Percentiles rank a stretch among this genome's conserved stretches.
These are phyloP conservation scores for Crocodylus rhombifer DNA, from an alignment of 2,797 vertebrate species.

Conservation along the genomic window DNA sequence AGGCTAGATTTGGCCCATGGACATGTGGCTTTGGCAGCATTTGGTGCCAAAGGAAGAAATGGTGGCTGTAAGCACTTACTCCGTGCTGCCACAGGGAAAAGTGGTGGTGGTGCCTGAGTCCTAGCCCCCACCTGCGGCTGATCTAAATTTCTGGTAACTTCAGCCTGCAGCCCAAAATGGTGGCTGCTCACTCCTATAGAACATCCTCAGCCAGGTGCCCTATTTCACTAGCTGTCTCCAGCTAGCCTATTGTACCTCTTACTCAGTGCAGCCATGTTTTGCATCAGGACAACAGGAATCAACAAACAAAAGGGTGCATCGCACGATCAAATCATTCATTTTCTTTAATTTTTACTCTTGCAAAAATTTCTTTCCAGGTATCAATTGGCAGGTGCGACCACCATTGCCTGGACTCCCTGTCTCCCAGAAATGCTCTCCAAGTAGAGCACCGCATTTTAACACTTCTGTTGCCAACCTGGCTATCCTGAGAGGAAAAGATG, in stretches of 20 bases:
- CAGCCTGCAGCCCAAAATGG: too few relatives aligned
- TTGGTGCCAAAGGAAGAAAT: too few relatives aligned
- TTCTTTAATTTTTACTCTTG: neutral
- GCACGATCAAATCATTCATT: neutral
- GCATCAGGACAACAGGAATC: neutral
- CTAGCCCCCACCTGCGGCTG: too few relatives aligned
- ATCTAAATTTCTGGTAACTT: too few relatives aligned
- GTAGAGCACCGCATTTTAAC: constrained; percentile 83
- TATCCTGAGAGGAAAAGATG: constrained; percentile 92
- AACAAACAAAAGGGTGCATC: neutral
- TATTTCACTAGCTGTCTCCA: neutral
- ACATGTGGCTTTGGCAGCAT: too few relatives aligned
- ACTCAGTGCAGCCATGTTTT: neutral
- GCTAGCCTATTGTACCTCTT: neutral
- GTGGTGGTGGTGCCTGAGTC: too few relatives aligned
- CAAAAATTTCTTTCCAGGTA: constrained; percentile 81
- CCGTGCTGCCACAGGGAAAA: too few relatives aligned
- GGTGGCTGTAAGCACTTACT: too few relatives aligned
- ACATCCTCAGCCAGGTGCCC: neutral
- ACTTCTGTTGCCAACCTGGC: constrained; percentile 93
- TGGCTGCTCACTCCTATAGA: too few relatives aligned
- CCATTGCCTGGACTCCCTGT: constrained; percentile 59
- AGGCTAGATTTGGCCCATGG: too few relatives aligned
- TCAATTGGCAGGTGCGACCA: constrained; percentile 90
- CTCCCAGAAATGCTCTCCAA: constrained; percentile 61